Evolutionary conservation across 2,797 vertebrate species (phyloP), one percentile per base, ranked within the genome.

Genomic region (Chelon auratus): DNA sequence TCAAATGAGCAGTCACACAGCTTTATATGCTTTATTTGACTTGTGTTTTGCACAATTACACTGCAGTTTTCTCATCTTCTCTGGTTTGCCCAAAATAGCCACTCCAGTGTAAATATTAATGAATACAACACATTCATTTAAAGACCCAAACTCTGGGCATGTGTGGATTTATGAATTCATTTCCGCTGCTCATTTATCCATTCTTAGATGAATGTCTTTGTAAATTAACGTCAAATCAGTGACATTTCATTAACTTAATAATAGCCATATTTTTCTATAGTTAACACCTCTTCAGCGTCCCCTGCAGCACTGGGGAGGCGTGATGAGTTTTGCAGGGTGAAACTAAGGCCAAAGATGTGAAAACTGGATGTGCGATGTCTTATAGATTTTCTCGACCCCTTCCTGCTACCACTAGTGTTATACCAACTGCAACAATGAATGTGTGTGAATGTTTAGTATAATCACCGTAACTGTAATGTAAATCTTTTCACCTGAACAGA

Each of bases 171-270:
- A 67, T 48, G 10, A 8, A 66, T 12, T 55, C n/a, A 65, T 74
- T 71, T 7, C 55, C n/a, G 60, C n/a, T 62, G 50, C 67, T 67
- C 36, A 36, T 73, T 68, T 55, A 64, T 43, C 1, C 6, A 1
- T 51, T 73, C 68, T 37, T 18, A 64, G 18, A 18, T 55, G 1
- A 74, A 68, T 39, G 13, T 68, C 56, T 68, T 47, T 7, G 13
- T 47, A 55, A 84, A 65, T 47, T 51, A 1, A 68, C 57, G 33
- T 76, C 56, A 80, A n/a, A 68, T 11, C 8, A 36, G 42, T 2
- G 18, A 68, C 53, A 63, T 78, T 48, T 76, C 36, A 65, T 75
- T 70, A 56, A 63, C 10, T 70, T 22, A 67, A 56, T 62, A 45
- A 8, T 5, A 62, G 71, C 30, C 53, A 43, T 20, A 51, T 43